Percentiles rank a stretch among this genome's conserved stretches.
Evolutionary conservation across 2,797 vertebrate species (phyloP).

Genomic region (Balearica regulorum): DNA sequence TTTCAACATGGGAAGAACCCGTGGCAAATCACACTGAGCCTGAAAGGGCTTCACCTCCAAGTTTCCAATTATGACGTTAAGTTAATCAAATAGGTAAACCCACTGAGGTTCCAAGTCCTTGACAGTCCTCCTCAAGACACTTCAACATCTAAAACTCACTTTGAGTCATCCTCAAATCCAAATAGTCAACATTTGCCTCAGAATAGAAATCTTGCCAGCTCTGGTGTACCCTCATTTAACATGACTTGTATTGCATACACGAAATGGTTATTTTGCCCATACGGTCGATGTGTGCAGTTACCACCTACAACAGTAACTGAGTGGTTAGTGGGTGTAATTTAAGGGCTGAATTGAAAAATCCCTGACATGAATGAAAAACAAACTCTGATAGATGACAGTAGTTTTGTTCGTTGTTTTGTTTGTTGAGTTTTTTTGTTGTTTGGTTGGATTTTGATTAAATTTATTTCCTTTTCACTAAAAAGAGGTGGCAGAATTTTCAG

Average conservation of each 20-base stretch:
- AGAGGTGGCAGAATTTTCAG: not conserved
- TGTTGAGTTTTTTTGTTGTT: no score
- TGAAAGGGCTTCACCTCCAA: not conserved
- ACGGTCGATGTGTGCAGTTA: not conserved
- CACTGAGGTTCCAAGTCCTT: fast-evolving
- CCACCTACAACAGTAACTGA: not conserved
- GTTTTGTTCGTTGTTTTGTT: not conserved
- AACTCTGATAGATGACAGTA: not conserved
- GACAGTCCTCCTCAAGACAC: not conserved
- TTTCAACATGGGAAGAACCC: not conserved
- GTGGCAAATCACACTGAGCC: not conserved
- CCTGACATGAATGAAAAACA: not conserved
- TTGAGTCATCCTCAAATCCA: fast-evolving
- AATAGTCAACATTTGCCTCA: not conserved
- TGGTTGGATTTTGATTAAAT: not conserved
- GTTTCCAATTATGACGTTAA: not conserved
- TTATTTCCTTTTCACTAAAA: not conserved
- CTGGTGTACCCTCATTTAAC: not conserved
- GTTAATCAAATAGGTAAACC: not conserved
- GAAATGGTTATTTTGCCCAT: not conserved
- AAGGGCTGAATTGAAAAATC: not conserved
- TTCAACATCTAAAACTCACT: not conserved
- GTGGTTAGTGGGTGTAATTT: not conserved
- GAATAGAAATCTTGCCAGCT: not conserved
- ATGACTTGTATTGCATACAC: not conserved